Evolutionary conservation across 2,797 vertebrate genomes (phyloP), one percentile per base, ranked within the genome.

Genomic region (Lutjanus campechanus): DNA sequence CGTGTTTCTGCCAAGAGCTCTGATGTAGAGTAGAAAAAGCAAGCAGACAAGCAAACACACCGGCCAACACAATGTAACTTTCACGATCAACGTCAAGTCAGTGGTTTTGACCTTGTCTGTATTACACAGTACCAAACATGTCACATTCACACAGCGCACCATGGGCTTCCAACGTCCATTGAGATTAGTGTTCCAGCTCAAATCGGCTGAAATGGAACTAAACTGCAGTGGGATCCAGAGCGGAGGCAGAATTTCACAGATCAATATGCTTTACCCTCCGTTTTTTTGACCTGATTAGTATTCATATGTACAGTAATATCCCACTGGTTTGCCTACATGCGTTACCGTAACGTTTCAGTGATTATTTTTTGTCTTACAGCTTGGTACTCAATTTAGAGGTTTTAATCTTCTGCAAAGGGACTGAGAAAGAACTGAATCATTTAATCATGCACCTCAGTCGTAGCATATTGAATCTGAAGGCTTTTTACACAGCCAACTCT

Each of bases 381-480:
- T 86, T 68, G 47, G 74, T 49, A 67, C 80, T 83, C 69, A 58
- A 36, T 59, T 47, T 29, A 22, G 63, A 76, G 41, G 61, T 85
- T 80, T 84, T 80, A 76, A 85, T 88, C 77, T 77, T 79, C 79
- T 80, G 73, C 61, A 22, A 47, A 68, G 53, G 82, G 67, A 84
- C 58, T 0, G 53, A 69, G 74, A 80, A 40, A 76, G 50, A 79
- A 68, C 20, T 9, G 5, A 56, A 44, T 64, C 76, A 88, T 83
- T 87, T 82, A 88, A 89, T 89, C 86, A 91, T 90, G 86, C 84
- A 77, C 79, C 8, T 75, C 77, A 51, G 79, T 68, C 62, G 25
- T 40, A 66, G 64, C 61, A 58, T 76, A 76, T 55, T 50, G 54
- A 82, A 77, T 84, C 56, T 41, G 47, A 69, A 72, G 77, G 79